A percentile compares a stretch with the other conserved stretches of the same genome.
Conservation (phyloP, 2,797 vertebrate genomes). For the Rhinichthys osculus region DNA sequence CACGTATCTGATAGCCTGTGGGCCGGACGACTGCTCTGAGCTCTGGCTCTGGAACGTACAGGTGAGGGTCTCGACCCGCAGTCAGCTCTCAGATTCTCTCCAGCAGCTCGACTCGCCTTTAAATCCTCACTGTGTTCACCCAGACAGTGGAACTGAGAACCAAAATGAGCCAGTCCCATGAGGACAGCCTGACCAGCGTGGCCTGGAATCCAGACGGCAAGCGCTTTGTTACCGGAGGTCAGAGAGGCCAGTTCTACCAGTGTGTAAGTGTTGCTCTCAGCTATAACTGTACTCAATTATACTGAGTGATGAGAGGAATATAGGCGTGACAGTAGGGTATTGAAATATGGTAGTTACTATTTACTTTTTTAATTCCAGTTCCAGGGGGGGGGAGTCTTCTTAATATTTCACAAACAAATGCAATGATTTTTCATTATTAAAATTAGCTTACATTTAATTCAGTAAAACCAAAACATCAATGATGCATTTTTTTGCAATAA, state of each 20-base stretch:
- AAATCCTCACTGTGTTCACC: constrained; percentile 32
- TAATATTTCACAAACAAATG: too few relatives aligned
- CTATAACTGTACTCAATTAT: neutral
- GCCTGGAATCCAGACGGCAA: constrained; percentile 98
- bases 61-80: constrained; percentile 69
- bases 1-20: constrained; percentile 93
- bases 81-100: constrained; percentile 15
- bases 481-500: neutral
- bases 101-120: neutral
- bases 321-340: neutral
- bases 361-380: neutral
- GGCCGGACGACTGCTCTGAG: constrained; percentile 97
- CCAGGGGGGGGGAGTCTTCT: too few relatives aligned
- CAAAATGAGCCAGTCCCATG: constrained; percentile 98
- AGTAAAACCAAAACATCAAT: neutral
- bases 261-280: constrained; percentile 86
- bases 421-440: neutral
- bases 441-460: neutral
- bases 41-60: constrained; percentile 98
- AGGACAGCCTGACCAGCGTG: constrained; percentile 96
- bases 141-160: constrained; percentile 95
- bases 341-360: neutral
- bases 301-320: neutral
- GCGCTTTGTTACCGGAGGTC: constrained; percentile 95
- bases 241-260: constrained; percentile 97